Evolutionary conservation across 1,140 invertebrate species (phyloP), one percentile per base, ranked within the genome.

Genomic region (Leptinotarsa defecta): DNA sequence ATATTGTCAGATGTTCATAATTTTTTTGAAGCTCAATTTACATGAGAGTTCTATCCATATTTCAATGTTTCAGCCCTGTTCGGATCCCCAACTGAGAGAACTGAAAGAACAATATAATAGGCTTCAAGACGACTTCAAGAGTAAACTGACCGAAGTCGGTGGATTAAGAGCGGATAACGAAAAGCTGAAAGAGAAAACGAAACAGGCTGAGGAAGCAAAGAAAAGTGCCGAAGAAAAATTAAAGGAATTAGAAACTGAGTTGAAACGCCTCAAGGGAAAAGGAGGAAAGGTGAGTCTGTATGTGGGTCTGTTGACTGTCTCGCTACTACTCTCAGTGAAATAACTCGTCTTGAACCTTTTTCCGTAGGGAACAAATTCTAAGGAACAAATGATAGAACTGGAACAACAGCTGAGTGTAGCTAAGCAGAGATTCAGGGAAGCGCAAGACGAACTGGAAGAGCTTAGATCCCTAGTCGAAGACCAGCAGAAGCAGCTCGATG

Each of bases 401-500:
- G 91, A 92, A 79, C 90, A 91, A 76, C 89, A 90, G 69, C 81
- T 92, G 13, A 84, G 87, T 15, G 86, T 91, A 0, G 83, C 89
- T 1, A 91, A 91, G 79, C 89, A 91, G 82, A 88, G 91, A 78
- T 92, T 90, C 78, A 82, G 89, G 13, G 91, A 92, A 80, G 87
- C 89, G 0, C 89, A 91, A 77, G 91, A 92, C 65, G 91, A 92
- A 79, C 84, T 92, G 13, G 89, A 93, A 48, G 92, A 94, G 82
- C 83, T 92, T 61, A 88, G 91, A 74, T 87, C 87, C 13, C 83
- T 92, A 19, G 90, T 92, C 83, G 90, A 91, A 74, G 92, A 94
- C 81, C 91, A 93, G 80, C 89, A 91, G 8, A 84, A 87, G 17
- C 92, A 94, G 84, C 79, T 93, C 4, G 92, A 93, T 73, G 92